Conservation (phyloP, 2,797 vertebrate genomes). For the Bovichtus variegatus region DNA sequence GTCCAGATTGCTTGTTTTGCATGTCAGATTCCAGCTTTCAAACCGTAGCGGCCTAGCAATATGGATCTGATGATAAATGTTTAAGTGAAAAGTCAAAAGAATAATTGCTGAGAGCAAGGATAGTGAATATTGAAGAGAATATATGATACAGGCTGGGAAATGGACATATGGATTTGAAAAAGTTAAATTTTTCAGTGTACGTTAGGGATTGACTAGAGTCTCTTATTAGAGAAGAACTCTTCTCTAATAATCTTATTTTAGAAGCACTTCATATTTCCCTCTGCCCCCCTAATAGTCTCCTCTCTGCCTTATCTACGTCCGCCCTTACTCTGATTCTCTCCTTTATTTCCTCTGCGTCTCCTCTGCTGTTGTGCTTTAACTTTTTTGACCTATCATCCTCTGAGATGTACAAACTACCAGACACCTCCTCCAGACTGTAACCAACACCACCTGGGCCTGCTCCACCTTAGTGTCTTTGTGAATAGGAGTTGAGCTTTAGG, state of each 20-base stretch:
- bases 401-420: slow-evolving; percentile 28
- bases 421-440: slow-evolving; percentile 27
- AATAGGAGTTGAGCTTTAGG: slow-evolving; percentile 20
- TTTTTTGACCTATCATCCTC: slow-evolving; percentile 38
- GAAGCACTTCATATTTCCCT: slow-evolving; percentile 35
- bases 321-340: slow-evolving; percentile 11
- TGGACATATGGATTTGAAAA: slow-evolving; percentile 4
- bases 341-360: slow-evolving; percentile 31
- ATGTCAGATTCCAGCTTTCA: slow-evolving; percentile 44
- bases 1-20: slow-evolving; percentile 52
- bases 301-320: slow-evolving; percentile 27
- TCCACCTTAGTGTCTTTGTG: slow-evolving; percentile 17
- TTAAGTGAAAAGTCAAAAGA: neutral
- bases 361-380: slow-evolving; percentile 36
- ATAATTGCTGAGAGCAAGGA: neutral
- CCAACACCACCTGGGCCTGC: slow-evolving; percentile 29
- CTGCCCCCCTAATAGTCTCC: neutral
- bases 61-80: neutral
- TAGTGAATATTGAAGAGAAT: neutral
- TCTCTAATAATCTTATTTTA: slow-evolving; percentile 34
- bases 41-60: neutral
- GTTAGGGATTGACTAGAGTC: neutral
- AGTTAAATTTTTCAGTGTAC: neutral
- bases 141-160: slow-evolving; percentile 3
- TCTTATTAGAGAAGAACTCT: no score